These are phyloP conservation scores for Oopsacas minuta DNA, from an alignment of 37 sponge, comb jelly and placozoan genomes.

Conservation along the genomic window DNA sequence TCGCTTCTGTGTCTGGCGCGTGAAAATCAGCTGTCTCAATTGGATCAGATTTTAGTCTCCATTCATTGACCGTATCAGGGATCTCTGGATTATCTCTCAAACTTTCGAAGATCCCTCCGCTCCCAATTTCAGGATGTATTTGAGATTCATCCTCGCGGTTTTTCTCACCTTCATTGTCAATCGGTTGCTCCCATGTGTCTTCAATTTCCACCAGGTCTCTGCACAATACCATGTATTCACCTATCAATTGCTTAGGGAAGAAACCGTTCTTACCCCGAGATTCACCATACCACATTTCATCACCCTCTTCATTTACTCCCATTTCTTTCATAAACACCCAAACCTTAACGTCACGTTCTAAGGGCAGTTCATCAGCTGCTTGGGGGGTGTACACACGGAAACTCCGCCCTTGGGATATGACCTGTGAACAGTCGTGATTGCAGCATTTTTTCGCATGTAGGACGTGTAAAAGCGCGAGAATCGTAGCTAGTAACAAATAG, in stretches of 20 bases:
- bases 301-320: background rate
- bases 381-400: background rate
- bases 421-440: background rate
- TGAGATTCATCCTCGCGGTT: background rate
- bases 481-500: background rate
- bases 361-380: background rate
- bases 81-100: background rate
- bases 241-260: background rate
- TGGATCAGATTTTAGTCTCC: background rate
- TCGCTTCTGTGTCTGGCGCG: conserved; percentile 1
- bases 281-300: conserved; percentile 16
- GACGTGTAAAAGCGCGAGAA: background rate
- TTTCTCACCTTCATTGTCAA: background rate
- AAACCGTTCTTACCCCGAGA: background rate
- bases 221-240: background rate
- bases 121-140: background rate
- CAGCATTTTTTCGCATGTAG: background rate
- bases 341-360: background rate
- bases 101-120: background rate
- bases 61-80: background rate
- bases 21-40: background rate
- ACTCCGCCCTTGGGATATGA: background rate
- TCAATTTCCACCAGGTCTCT: background rate
- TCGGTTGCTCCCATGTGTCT: background rate
- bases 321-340: conserved; percentile 14